Conservation (phyloP, 2,888 invertebrate species). For the Syritta pipiens region DNA sequence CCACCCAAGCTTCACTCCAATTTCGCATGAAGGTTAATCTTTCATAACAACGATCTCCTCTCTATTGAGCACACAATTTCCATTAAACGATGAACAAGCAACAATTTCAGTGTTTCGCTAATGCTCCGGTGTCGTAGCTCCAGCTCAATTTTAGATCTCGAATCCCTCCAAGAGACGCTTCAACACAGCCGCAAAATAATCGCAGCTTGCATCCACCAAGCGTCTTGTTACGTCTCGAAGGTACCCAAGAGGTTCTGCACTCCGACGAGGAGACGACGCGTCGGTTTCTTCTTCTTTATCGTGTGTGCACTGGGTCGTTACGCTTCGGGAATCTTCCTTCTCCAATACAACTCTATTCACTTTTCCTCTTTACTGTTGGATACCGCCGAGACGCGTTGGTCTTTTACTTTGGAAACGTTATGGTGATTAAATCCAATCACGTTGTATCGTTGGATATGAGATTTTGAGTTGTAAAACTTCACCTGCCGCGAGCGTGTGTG, state of each 20-base stretch:
- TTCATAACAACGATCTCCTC: slow-evolving; percentile 48
- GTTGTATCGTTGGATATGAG: slow-evolving; percentile 45
- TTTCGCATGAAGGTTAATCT: slow-evolving; percentile 66
- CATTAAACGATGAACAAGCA: slow-evolving; percentile 21
- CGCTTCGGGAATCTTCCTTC: slow-evolving; percentile 52
- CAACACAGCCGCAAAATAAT: slow-evolving; percentile 27
- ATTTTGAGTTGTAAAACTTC: slow-evolving; percentile 42
- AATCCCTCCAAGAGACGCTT: no score
- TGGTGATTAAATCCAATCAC: slow-evolving; percentile 64
- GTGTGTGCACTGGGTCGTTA: slow-evolving; percentile 68
- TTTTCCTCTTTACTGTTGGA: slow-evolving; percentile 67
- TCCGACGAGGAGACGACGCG: slow-evolving; percentile 12
- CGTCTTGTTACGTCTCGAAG: slow-evolving; percentile 50
- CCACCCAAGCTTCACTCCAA: slow-evolving; percentile 40
- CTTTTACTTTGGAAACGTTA: slow-evolving; percentile 55
- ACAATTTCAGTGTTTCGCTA: slow-evolving; percentile 17
- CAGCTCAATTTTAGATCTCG: background rate
- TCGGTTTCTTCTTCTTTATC: slow-evolving; percentile 46
- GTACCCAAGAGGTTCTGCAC: slow-evolving; percentile 42
- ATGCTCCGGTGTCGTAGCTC: background rate
- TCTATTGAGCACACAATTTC: slow-evolving; percentile 12
- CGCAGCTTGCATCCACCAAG: slow-evolving; percentile 39
- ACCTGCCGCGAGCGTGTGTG: background rate
- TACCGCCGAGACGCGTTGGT: background rate
- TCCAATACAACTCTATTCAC: slow-evolving; percentile 65